Percentiles rank a stretch among this genome's conserved stretches.
Evolutionary conservation across 2,113 vertebrate species (phyloP).

Genomic region (Sylvia atricapilla): DNA sequence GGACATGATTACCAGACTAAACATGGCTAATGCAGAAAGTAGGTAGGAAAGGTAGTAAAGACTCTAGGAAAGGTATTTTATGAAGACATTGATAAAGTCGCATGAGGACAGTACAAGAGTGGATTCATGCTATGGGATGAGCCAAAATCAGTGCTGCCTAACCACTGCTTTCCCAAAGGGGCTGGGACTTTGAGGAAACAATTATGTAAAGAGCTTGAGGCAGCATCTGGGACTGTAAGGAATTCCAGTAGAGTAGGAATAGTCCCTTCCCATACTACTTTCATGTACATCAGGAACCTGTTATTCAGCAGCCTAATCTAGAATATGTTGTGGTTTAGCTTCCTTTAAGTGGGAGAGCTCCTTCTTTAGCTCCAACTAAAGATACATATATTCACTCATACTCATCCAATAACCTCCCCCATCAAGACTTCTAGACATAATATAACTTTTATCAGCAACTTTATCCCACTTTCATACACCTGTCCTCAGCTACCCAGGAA

Average conservation of each 20-base stretch:
- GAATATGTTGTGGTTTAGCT: not conserved
- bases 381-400: not conserved
- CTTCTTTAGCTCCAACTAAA: not conserved
- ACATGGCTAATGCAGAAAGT: not conserved
- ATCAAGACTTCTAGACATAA: not conserved
- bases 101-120: not conserved
- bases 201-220: not conserved
- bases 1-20: not conserved
- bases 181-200: not conserved
- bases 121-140: not conserved
- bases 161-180: not conserved
- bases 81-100: not conserved
- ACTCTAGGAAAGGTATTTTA: not conserved
- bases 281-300: not conserved
- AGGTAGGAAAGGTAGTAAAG: not conserved
- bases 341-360: not conserved
- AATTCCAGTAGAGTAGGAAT: not conserved
- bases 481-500: conserved; percentile 15
- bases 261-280: not conserved
- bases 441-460: not conserved
- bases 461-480: not conserved
- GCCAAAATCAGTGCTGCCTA: not conserved
- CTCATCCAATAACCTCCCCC: not conserved
- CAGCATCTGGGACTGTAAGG: not conserved
- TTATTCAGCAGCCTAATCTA: not conserved